A percentile compares a stretch with the other conserved stretches of the same genome.
Evolutionary conservation across 2,888 invertebrate species (phyloP).

Genomic region (Apocheima hispidaria): DNA sequence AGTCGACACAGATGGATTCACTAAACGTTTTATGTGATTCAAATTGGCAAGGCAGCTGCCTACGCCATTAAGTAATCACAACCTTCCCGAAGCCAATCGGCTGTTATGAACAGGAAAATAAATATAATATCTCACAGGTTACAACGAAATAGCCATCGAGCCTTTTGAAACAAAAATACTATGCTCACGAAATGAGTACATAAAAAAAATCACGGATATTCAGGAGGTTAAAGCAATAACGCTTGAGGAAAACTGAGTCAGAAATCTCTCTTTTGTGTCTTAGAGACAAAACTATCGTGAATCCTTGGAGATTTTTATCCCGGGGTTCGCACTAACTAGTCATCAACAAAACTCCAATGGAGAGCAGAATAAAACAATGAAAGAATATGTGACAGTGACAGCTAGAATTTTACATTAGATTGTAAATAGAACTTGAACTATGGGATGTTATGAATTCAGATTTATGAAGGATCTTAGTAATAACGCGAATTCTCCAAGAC

Average conservation of each 20-base stretch:
- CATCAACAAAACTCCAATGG: not conserved
- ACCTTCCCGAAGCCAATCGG: slow-evolving; percentile 7
- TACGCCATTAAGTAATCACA: slow-evolving; percentile 3
- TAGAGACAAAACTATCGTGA: slow-evolving; percentile 15
- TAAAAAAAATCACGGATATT: slow-evolving; percentile 30
- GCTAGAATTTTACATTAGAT: not conserved
- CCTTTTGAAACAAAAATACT: slow-evolving; percentile 9
- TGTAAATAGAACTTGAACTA: too few relatives aligned
- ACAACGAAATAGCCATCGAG: slow-evolving; percentile 4
- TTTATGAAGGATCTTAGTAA: not conserved
- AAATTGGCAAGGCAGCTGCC: slow-evolving; percentile 8
- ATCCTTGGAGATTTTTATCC: slow-evolving; percentile 8
- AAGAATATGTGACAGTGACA: not conserved
- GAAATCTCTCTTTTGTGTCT: slow-evolving; percentile 24
- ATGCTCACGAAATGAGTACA: slow-evolving; percentile 21
- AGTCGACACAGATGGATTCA: slow-evolving; percentile 14
- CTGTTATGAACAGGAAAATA: slow-evolving; percentile 21
- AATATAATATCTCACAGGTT: slow-evolving; percentile 5
- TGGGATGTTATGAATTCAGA: too few relatives aligned
- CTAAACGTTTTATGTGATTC: slow-evolving; percentile 22
- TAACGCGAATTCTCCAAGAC: too few relatives aligned
- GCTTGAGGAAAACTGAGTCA: slow-evolving; percentile 30
- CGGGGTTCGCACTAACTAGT: not conserved
- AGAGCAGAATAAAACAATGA: not conserved
- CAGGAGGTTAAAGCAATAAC: slow-evolving; percentile 26